Evolutionary conservation across 1,140 invertebrate genomes (phyloP), one percentile per base, ranked within the genome.

Genomic region (Venturia canescens): DNA sequence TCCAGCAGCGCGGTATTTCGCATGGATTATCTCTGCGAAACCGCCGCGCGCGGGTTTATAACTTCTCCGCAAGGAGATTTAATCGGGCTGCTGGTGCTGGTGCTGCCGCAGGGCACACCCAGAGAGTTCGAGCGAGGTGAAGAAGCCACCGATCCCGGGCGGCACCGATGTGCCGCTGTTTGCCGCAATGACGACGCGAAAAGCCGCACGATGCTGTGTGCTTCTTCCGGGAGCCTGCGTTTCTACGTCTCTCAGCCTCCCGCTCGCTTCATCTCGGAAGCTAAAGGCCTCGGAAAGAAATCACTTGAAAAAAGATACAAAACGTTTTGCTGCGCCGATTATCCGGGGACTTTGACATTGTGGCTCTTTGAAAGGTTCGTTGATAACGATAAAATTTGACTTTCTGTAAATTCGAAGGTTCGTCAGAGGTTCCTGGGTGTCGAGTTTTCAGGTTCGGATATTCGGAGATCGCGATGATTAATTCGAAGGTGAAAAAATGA

Each of bases 111-210:
- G 70, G 70, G 70, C 70, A 72, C 70, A 72, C 70, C 70, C 70
- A 38, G 70, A 72, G 70, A 72, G 70, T 72, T 72, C 70, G 70
- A 72, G 70, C 38, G 38, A 72, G 70, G 70, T 72, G 70, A 72
- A 72, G 70, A 72, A 48, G 70, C 5, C 60, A 63, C 60, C 60
- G 60, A 23, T 15, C 23, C 50, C 23, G 60, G 60, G 13, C 50
- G 50, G 50, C 50, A 53, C 50, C 50, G 50, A 53, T 53, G n/a
- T 53, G 50, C 50, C 50, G 50, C 50, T 53, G 50, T 53, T 53
- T 53, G 60, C 21, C 11, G n/a, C 23, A 63, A 63, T 63, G 60
- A 63, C 60, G 60, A 63, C 27, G 60, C 60, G 23, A n/a, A 63
- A 63, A 63, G 18, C 21, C 21, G 21, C 21, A 63, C 60, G 60